These are phyloP conservation scores for Aegithalos caudatus DNA, from an alignment of 2,113 vertebrate species.

Conservation along the genomic window DNA sequence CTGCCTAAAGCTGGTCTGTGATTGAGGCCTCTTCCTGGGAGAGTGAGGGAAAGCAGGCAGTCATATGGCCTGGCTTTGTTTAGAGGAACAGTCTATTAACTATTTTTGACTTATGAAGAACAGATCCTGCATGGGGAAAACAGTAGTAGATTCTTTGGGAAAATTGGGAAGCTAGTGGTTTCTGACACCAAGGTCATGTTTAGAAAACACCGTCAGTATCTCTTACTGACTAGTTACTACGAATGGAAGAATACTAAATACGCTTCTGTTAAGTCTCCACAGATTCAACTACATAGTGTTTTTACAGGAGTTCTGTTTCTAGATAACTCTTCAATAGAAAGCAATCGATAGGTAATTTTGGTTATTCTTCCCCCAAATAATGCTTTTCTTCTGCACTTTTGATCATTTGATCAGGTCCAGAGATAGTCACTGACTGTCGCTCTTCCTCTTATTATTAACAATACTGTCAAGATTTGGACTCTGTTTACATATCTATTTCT, in stretches of 20 bases:
- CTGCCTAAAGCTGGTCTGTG: neutral
- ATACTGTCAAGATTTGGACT: neutral
- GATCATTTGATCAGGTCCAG: neutral
- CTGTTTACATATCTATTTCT: neutral
- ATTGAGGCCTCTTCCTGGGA: neutral
- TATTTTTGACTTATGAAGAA: neutral
- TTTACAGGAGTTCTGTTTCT: neutral
- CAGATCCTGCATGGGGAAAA: neutral
- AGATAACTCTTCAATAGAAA: neutral
- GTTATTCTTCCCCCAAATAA: neutral
- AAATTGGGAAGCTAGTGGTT: neutral
- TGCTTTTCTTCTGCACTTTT: neutral
- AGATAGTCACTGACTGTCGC: neutral
- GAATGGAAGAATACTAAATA: neutral
- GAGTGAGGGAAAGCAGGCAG: neutral
- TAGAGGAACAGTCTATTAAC: neutral
- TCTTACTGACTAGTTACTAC: neutral
- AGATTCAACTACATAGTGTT: neutral
- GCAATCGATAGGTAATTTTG: neutral
- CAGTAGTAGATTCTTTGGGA: neutral
- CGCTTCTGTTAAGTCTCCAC: rapidly evolving
- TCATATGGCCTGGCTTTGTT: neutral
- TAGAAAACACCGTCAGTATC: neutral
- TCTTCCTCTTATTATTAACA: neutral
- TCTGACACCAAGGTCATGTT: neutral